Evolutionary conservation across 53 echinoderm and acorn worm genomes (phyloP), one percentile per base, ranked within the genome.

Genomic region (Pentamera pediparva): DNA sequence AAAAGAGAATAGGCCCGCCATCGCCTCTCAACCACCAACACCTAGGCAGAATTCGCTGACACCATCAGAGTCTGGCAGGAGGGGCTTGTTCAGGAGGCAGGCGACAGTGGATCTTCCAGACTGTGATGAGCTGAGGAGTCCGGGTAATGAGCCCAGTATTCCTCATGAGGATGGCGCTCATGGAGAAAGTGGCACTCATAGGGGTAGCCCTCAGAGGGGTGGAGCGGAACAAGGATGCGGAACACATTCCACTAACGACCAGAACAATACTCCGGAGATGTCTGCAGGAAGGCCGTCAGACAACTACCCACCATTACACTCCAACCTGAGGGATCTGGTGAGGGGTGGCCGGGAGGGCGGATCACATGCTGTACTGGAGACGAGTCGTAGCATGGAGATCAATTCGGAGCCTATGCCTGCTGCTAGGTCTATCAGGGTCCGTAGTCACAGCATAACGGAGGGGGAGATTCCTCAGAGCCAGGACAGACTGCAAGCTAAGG

Each of bases 401-500:
- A 70, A 70, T 48, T 77, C 84, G 28, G 70, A 56, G 39, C 70
- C 77, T 17, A 77, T 70, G 29, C 56, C 75, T 27, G 59, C 70
- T 6, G 77, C 59, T 31, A 62, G 76, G 22, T 59, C 72, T 51
- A 43, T 43, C 37, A 80, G 93, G 62, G 63, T 75, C 47, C 80
- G 93, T 33, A 93, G 93, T 69, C 86, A 90, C 76, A 93, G 93
- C 79, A 80, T 93, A 39, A 90, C 83, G 56, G 93, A 93, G 61
- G 93, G 93, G 13, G 93, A 93, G 50, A 65, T 81, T 26, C 76
- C 65, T 60, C 47, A 32, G 39, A 70, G 71, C 36, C 84, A 69
- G 32, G 70, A 76, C 20, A 75, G 75, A 61, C 84, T 49, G 32
- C 50, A 49, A 17, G 74, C 62, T 37, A 55, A 69, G 37, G 75